phyloP scores from a whole-genome alignment of 2,888 invertebrate species.

The Calliphora vomitoria region DNA sequence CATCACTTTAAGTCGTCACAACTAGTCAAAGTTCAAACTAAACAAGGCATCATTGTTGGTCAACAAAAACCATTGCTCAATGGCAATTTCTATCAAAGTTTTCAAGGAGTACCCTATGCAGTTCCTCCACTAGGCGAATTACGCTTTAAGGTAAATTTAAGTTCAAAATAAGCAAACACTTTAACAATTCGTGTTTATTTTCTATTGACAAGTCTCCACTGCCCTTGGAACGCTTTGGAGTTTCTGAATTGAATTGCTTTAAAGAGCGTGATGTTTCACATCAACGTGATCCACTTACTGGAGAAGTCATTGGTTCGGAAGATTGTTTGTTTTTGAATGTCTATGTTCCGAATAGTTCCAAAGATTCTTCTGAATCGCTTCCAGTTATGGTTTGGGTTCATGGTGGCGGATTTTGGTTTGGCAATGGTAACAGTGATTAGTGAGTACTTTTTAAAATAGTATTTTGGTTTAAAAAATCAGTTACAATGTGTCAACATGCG shows the following conservation, averaged over 20 bases:
- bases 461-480: background rate
- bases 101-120: slow-evolving; percentile 87
- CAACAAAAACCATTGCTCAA: slow-evolving; percentile 82
- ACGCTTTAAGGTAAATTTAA: slow-evolving; percentile 81
- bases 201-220: slow-evolving; percentile 79
- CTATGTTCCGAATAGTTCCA: slow-evolving; percentile 80
- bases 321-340: slow-evolving; percentile 83
- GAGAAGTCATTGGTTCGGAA: slow-evolving; percentile 80
- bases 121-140: slow-evolving; percentile 85
- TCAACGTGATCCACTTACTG: slow-evolving; percentile 79
- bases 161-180: background rate
- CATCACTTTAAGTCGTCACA: slow-evolving; percentile 38
- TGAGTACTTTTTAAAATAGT: slow-evolving; percentile 68
- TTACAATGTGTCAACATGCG: too few species aligned
- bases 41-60: slow-evolving; percentile 86
- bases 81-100: slow-evolving; percentile 84
- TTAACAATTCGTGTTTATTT: background rate
- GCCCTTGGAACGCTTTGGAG: slow-evolving; percentile 79
- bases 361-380: slow-evolving; percentile 72
- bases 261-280: slow-evolving; percentile 80
- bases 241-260: slow-evolving; percentile 81
- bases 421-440: slow-evolving; percentile 81
- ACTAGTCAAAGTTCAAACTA: slow-evolving; percentile 80
- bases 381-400: slow-evolving; percentile 84
- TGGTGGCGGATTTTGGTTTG: slow-evolving; percentile 82